A percentile compares a stretch with the other conserved stretches of the same genome.
These are phyloP conservation scores for Drosophila ananassae DNA, from an alignment of 1,140 invertebrate species.

Conservation along the genomic window DNA sequence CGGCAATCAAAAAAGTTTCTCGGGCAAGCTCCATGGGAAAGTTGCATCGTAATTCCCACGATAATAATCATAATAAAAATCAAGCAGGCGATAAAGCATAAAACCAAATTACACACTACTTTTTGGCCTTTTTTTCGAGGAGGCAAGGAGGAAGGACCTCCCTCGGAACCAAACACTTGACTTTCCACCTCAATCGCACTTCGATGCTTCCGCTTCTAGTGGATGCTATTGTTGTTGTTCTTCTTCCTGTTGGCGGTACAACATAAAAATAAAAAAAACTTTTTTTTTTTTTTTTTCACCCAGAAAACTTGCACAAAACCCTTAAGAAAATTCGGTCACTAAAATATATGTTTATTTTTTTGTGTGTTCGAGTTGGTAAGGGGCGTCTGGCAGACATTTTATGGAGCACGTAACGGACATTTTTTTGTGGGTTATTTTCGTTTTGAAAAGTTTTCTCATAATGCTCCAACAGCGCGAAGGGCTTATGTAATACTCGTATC, in stretches of 20 bases:
- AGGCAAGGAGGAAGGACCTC: background rate
- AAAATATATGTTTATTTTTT: constrained; percentile 27
- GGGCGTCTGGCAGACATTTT: constrained; percentile 57
- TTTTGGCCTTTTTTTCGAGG: constrained; percentile 23
- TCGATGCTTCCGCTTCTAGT: constrained; percentile 23
- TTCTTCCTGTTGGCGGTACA: constrained; percentile 16
- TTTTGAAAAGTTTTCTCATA: constrained; percentile 72
- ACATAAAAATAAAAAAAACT: constrained; percentile 72
- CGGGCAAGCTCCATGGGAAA: constrained; percentile 30
- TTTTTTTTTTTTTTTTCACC: constrained; percentile 37
- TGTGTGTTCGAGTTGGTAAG: constrained; percentile 36
- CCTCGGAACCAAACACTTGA: constrained; percentile 58
- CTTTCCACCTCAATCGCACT: constrained; percentile 42
- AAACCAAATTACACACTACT: constrained; percentile 77
- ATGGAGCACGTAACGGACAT: constrained; percentile 66
- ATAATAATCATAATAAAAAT: constrained; percentile 83
- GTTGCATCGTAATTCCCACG: constrained; percentile 75
- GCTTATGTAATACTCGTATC: constrained; percentile 35
- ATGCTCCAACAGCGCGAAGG: constrained; percentile 28
- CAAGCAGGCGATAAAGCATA: constrained; percentile 82
- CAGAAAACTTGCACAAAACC: constrained; percentile 49
- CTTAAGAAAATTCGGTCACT: constrained; percentile 19
- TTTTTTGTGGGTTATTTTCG: constrained; percentile 38
- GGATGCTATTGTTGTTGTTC: constrained; percentile 17
- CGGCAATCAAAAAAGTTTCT: constrained; percentile 16